Conservation (phyloP, 1,140 invertebrate species). For the Drosophila bocki region DNA sequence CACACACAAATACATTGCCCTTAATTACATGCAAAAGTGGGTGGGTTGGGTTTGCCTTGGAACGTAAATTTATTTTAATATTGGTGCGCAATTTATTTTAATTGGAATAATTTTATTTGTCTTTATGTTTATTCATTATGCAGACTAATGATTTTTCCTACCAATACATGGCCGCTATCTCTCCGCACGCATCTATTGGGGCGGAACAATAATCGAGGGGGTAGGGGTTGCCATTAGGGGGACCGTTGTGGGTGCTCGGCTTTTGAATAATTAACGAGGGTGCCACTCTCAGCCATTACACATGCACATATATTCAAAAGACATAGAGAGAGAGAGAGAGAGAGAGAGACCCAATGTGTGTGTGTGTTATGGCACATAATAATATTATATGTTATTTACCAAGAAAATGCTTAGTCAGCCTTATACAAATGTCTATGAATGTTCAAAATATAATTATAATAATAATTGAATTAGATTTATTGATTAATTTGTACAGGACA, state of each 20-base stretch:
- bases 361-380: constrained; percentile 68
- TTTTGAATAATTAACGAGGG: constrained; percentile 83
- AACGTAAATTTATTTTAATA: constrained; percentile 80
- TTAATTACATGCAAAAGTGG: constrained; percentile 64
- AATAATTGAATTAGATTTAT: constrained; percentile 84
- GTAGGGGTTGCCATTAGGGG: constrained; percentile 54
- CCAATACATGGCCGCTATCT: constrained; percentile 56
- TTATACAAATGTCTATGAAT: constrained; percentile 84
- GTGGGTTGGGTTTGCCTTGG: constrained; percentile 44
- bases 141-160: constrained; percentile 78
- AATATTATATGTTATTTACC: constrained; percentile 83
- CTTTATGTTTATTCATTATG: constrained; percentile 84
- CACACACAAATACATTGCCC: constrained; percentile 14
- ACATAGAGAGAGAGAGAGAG: background rate
- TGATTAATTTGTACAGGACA: constrained; percentile 80
- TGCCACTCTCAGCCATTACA: constrained; percentile 71
- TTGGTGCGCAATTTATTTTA: constrained; percentile 84
- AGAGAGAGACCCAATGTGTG: constrained; percentile 3
- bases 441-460: constrained; percentile 84
- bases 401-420: constrained; percentile 83
- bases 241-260: constrained; percentile 71
- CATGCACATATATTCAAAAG: constrained; percentile 31
- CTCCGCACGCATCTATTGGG: constrained; percentile 50
- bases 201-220: constrained; percentile 19
- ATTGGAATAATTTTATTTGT: constrained; percentile 85